Conservation (phyloP, 2,888 invertebrate genomes). For the Clivina fossor region DNA sequence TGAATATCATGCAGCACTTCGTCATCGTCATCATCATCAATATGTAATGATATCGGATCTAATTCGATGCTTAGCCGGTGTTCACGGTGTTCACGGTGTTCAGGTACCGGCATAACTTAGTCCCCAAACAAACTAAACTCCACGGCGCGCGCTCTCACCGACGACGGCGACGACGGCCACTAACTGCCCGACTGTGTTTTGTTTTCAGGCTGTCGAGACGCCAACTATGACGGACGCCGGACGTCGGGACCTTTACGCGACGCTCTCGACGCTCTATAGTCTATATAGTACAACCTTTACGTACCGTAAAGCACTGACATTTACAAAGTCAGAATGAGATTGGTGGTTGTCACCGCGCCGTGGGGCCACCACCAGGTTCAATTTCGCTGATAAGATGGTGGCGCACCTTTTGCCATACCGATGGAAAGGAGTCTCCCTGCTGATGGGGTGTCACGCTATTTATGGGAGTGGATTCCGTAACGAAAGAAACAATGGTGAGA, state of each 20-base stretch:
- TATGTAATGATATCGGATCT: constrained; percentile 4
- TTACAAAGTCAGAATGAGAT: constrained; percentile 10
- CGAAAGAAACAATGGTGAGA: too few relatives aligned
- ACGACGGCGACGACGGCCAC: too few relatives aligned
- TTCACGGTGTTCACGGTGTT: too few relatives aligned
- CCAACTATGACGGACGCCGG: constrained; percentile 1
- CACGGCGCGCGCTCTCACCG: too few relatives aligned
- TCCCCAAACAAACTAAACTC: too few relatives aligned
- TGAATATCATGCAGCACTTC: too few relatives aligned
- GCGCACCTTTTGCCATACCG: constrained; percentile 11
- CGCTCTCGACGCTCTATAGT: constrained; percentile 17
- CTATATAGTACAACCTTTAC: too few relatives aligned
- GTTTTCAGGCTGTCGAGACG: constrained; percentile 24
- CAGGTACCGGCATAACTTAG: background rate
- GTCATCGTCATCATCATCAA: constrained; percentile 4
- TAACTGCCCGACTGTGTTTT: too few relatives aligned
- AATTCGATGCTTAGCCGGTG: constrained; percentile 13
- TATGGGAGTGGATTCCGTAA: background rate
- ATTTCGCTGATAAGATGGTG: constrained; percentile 18
- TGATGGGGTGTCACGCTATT: background rate
- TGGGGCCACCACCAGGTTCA: too few relatives aligned
- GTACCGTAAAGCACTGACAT: constrained; percentile 27
- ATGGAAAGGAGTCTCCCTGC: constrained; percentile 2
- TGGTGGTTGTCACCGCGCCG: constrained; percentile 4
- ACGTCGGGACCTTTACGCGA: constrained; percentile 20